phyloP scores from a whole-genome alignment of 2,797 vertebrate species.

The Buceros bicornis region DNA sequence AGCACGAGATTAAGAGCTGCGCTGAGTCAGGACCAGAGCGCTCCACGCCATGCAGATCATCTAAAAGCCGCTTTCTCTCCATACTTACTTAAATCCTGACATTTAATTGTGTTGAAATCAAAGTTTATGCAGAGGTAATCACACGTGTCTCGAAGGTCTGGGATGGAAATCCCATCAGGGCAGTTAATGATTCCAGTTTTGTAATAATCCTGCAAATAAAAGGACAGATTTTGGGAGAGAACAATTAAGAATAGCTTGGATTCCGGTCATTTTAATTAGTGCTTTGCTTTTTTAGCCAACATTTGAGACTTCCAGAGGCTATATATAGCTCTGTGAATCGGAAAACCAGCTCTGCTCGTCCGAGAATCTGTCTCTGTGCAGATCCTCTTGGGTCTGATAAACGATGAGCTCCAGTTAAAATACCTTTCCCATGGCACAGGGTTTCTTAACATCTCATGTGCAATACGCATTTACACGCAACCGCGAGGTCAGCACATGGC shows the following conservation, averaged over 20 bases:
- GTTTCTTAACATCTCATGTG: neutral
- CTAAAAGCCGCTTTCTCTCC: neutral
- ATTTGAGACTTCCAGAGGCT: neutral
- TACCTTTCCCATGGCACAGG: neutral
- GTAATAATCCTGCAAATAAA: slow-evolving; percentile 83
- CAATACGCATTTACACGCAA: neutral
- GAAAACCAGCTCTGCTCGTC: neutral
- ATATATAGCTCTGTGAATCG: neutral
- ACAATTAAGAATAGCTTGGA: neutral
- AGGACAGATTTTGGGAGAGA: neutral
- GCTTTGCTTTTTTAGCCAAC: neutral
- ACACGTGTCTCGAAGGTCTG: slow-evolving; percentile 85
- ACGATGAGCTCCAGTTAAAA: neutral
- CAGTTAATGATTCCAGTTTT: slow-evolving; percentile 85
- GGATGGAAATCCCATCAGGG: slow-evolving; percentile 85
- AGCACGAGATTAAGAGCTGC: neutral
- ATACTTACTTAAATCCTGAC: slow-evolving; percentile 87
- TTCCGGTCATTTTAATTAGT: neutral
- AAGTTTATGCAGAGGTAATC: slow-evolving; percentile 89
- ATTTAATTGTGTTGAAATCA: slow-evolving; percentile 85
- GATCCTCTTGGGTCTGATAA: neutral
- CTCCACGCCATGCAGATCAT: neutral
- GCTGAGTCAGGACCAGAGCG: neutral
- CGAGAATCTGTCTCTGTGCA: fast-evolving
- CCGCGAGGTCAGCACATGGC: neutral